Evolutionary conservation across 2,113 vertebrate genomes (phyloP).

Genomic region (Brienomyrus longianalis): DNA sequence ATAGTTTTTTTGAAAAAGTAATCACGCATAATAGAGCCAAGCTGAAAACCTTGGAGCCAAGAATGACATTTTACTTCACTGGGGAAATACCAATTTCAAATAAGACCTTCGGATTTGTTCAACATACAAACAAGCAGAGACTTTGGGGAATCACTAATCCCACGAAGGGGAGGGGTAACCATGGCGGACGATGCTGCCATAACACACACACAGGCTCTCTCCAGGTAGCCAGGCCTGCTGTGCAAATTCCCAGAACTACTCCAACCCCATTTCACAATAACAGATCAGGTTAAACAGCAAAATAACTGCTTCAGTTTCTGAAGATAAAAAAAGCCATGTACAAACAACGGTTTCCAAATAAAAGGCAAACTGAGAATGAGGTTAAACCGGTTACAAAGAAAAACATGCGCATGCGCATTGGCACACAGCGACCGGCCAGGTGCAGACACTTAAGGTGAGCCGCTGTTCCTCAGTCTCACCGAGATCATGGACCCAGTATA

Average conservation of each 20-base stretch:
- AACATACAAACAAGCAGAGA: not conserved
- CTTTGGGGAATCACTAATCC: conserved; percentile 5
- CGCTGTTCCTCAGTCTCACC: not conserved
- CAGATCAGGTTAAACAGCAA: not conserved
- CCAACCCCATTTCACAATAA: not conserved
- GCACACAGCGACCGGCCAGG: not conserved
- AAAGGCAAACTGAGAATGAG: not conserved
- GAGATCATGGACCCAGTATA: not conserved
- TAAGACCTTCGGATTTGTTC: not conserved
- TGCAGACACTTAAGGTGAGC: not conserved
- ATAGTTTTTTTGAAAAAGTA: not conserved
- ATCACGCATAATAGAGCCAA: not conserved
- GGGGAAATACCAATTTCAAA: not conserved
- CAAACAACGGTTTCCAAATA: not conserved
- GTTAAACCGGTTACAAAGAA: not conserved
- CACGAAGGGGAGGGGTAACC: not conserved
- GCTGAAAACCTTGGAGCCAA: not conserved
- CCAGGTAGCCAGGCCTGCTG: not conserved
- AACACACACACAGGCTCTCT: not conserved
- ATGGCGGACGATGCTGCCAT: not conserved
- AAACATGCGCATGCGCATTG: not conserved
- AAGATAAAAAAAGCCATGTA: not conserved
- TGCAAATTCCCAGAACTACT: not conserved
- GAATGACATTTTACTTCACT: not conserved
- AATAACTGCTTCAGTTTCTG: not conserved